Percentiles rank a stretch among this genome's conserved stretches.
These are phyloP conservation scores for Eulemur rubriventer DNA, from an alignment of 2,797 vertebrate genomes.

Conservation along the genomic window DNA sequence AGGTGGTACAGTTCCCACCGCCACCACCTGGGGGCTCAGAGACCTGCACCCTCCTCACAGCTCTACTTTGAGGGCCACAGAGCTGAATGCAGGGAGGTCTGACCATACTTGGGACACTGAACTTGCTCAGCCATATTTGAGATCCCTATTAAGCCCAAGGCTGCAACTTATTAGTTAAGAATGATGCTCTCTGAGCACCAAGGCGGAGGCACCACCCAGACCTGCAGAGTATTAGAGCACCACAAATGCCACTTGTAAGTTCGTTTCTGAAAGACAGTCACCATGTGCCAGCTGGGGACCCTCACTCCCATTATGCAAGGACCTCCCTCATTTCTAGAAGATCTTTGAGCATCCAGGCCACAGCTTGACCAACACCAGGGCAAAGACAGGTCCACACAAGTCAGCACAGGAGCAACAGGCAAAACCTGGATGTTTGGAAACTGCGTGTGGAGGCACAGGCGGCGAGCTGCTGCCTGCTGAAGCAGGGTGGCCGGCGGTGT, in stretches of 20 bases:
- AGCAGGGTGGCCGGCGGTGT: too few species aligned
- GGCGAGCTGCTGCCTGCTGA: neutral
- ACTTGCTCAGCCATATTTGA: neutral
- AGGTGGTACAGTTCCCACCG: fast-evolving
- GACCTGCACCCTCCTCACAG: neutral
- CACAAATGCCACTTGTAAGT: neutral
- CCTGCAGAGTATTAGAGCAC: neutral
- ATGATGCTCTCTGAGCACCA: neutral
- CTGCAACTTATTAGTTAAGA: neutral
- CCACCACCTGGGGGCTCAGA: neutral
- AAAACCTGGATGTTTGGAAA: neutral
- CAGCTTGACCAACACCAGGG: neutral
- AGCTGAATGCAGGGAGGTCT: neutral
- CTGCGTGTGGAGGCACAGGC: neutral
- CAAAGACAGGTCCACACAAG: neutral
- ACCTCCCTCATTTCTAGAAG: neutral
- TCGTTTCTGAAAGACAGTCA: neutral
- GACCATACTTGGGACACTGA: neutral
- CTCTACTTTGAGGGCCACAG: neutral
- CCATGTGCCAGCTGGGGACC: too few species aligned
- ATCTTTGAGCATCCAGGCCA: neutral
- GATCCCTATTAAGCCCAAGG: neutral
- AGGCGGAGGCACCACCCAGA: neutral
- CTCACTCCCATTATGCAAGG: too few species aligned
- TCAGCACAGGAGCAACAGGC: neutral